A percentile compares a stretch with the other conserved stretches of the same genome.
Conservation (phyloP, 2,797 vertebrate genomes). For the Luscinia luscinia region DNA sequence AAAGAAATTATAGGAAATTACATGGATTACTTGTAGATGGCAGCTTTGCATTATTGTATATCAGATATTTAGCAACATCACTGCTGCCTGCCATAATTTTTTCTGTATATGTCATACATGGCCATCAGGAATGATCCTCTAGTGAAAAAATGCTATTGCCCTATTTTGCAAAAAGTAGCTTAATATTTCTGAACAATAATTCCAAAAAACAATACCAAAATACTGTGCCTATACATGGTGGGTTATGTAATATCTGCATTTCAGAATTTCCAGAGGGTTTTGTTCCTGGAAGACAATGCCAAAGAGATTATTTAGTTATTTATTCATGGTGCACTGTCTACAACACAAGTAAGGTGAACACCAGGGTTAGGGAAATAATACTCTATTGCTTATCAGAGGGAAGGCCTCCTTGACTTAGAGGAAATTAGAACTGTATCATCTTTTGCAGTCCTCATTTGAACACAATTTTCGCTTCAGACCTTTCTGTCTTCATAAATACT, state of each 20-base stretch:
- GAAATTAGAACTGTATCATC: not conserved
- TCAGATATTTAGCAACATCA: not conserved
- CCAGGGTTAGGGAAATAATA: not conserved
- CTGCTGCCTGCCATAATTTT: not conserved
- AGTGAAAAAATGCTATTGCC: not conserved
- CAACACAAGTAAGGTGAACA: not conserved
- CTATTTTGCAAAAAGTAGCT: not conserved
- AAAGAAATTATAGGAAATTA: not conserved
- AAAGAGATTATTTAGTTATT: not conserved
- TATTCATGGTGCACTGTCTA: not conserved
- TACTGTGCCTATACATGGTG: not conserved
- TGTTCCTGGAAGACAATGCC: not conserved
- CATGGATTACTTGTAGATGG: not conserved
- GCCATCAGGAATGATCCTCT: not conserved
- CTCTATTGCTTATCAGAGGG: not conserved
- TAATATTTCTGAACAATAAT: not conserved
- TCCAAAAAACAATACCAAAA: not conserved
- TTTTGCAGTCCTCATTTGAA: not conserved
- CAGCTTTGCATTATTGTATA: not conserved
- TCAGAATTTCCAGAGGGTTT: not conserved
- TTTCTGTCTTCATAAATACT: not conserved
- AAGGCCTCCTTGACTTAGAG: not conserved
- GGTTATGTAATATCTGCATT: not conserved
- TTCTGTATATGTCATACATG: not conserved
- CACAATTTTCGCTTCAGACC: not conserved